Evolutionary conservation across 2,888 invertebrate species (phyloP), one percentile per base, ranked within the genome.

Genomic region (Xylocampa areola): DNA sequence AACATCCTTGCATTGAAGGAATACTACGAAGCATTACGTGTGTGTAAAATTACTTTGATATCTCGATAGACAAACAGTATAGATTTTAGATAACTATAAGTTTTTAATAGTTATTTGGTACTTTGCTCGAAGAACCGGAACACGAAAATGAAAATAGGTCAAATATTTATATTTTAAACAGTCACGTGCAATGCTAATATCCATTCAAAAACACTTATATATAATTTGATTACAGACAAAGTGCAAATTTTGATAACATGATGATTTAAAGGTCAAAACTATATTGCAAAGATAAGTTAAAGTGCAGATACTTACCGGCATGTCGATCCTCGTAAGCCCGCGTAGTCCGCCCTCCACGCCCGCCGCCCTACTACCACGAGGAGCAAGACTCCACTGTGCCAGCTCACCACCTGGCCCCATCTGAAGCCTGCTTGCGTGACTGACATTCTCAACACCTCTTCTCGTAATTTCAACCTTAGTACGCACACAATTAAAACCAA

Each of bases 381-480:
- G 80, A 81, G 60, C 82, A 79, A 85, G 79, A 86, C 83, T 87
- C 86, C 90, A 89, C 90, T 89, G 91, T 91, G 89, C 91, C 91
- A 89, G 83, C 85, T 81, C 89, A 85, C 91, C 81, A 86, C 91
- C 92, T 90, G 87, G 87, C 87, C 87, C 92, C 89, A 89, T 86
- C 89, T 86, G 88, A 87, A 84, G 85, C 83, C 76, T 87, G 82
- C 86, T 93, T 79, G 92, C 92, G 92, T 93, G 92, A 88, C 89
- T 83, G 73, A 69, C 81, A 87, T 88, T 85, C 82, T 83, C 87
- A 75, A 68, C 76, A 59, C 52, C 76, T 68, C 53, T 61, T 72
- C 43, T 60, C 36, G 73, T 55, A 82, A 82, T 70, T 63, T 72
- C 84, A 76, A 87, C 90, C 77, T 68, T 89, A 86, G 71, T 27